These are phyloP conservation scores for Drosophila bipectinata DNA, from an alignment of 1,140 invertebrate species.

Conservation along the genomic window DNA sequence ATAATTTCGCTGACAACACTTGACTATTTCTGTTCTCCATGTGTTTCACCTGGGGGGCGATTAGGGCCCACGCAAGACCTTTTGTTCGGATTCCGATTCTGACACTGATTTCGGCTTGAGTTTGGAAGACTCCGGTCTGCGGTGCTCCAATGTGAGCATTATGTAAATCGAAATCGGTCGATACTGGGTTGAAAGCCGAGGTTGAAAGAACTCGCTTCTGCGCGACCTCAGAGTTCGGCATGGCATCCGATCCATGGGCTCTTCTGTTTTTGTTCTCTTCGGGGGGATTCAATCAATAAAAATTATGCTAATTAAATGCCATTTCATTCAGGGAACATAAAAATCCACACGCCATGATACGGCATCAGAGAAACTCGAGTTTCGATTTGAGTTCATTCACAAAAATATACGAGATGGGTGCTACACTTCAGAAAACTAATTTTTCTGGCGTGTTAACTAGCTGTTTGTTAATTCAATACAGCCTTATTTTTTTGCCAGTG, in stretches of 20 bases:
- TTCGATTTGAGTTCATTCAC: slow-evolving; percentile 72
- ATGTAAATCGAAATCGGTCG: slow-evolving; percentile 55
- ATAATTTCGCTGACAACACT: slow-evolving; percentile 76
- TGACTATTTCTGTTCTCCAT: slow-evolving; percentile 32
- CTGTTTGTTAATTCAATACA: neutral
- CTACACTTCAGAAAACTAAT: slow-evolving; percentile 5
- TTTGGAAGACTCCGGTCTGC: slow-evolving; percentile 23
- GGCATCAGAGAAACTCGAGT: slow-evolving; percentile 60
- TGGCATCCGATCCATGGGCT: neutral
- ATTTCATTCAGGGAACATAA: slow-evolving; percentile 82
- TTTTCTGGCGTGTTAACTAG: neutral
- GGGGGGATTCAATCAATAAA: slow-evolving; percentile 70
- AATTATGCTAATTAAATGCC: slow-evolving; percentile 82
- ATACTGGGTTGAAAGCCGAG: slow-evolving; percentile 27
- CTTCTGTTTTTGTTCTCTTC: slow-evolving; percentile 41
- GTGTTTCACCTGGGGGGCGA: slow-evolving; percentile 32
- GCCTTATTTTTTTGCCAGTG: slow-evolving; percentile 7
- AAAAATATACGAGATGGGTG: slow-evolving; percentile 60
- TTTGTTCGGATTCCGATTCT: slow-evolving; percentile 29
- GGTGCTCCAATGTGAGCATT: slow-evolving; percentile 64
- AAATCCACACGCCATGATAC: slow-evolving; percentile 75
- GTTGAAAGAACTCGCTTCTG: slow-evolving; percentile 74
- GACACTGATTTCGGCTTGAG: slow-evolving; percentile 14
- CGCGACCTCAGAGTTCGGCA: slow-evolving; percentile 38
- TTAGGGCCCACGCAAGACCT: slow-evolving; percentile 72